phyloP scores from a whole-genome alignment of 2,113 vertebrate genomes.

The Nycticebus coucang region DNA sequence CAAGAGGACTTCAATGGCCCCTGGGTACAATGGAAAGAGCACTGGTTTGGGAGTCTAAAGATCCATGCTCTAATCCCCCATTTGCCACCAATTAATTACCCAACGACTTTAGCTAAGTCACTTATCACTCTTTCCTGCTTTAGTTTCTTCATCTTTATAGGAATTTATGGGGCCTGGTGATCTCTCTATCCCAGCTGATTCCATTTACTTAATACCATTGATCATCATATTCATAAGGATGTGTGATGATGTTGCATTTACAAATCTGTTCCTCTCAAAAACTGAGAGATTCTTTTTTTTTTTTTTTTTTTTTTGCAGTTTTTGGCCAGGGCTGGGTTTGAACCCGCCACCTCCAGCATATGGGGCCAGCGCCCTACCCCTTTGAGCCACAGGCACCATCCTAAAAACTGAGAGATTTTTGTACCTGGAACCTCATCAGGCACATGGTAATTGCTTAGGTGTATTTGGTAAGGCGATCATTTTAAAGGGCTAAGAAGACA shows the following conservation, averaged over 20 bases:
- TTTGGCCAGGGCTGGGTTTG: too few species aligned
- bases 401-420: neutral
- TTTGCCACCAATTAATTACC: neutral
- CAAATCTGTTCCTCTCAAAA: neutral
- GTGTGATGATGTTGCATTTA: neutral
- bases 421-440: neutral
- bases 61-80: neutral
- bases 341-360: too few species aligned
- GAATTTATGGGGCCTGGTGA: neutral
- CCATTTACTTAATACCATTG: neutral
- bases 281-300: too few species aligned
- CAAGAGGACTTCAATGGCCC: neutral
- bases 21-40: neutral
- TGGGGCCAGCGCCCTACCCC: too few species aligned
- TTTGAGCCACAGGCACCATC: too few species aligned
- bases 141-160: neutral
- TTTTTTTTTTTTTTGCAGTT: too few species aligned
- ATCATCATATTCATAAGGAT: neutral
- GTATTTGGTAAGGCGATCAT: neutral
- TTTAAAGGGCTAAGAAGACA: neutral
- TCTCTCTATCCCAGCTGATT: neutral
- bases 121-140: neutral
- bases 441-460: neutral
- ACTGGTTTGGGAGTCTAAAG: neutral
- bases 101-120: neutral